A percentile compares a stretch with the other conserved stretches of the same genome.
Evolutionary conservation across 2,888 invertebrate species (phyloP).

Genomic region (Scaptomyza flava): DNA sequence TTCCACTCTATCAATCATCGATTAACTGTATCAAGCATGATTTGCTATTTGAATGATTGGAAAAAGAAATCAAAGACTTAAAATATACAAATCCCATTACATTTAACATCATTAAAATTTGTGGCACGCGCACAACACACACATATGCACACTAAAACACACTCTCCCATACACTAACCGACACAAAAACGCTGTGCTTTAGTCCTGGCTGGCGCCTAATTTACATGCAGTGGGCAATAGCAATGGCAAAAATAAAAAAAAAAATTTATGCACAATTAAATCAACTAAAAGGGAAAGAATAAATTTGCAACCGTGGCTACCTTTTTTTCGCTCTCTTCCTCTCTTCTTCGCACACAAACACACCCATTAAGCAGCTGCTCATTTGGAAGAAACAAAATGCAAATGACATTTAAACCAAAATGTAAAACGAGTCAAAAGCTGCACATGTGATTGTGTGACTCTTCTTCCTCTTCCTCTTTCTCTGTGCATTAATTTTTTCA

Average conservation of each 20-base stretch:
- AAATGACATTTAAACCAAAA: slow-evolving; percentile 72
- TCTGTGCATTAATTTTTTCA: slow-evolving; percentile 35
- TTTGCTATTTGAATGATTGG: slow-evolving; percentile 27
- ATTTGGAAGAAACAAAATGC: slow-evolving; percentile 58
- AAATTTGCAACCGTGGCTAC: slow-evolving; percentile 51
- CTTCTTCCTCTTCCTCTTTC: background rate
- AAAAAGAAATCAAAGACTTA: slow-evolving; percentile 11
- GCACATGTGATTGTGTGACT: slow-evolving; percentile 45
- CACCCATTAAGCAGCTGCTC: slow-evolving; percentile 56
- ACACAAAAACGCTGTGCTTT: slow-evolving; percentile 23
- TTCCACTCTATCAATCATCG: background rate
- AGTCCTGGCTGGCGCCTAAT: slow-evolving; percentile 50
- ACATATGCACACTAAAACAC: slow-evolving; percentile 6
- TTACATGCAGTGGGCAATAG: slow-evolving; percentile 71
- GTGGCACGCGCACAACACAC: slow-evolving; percentile 19
- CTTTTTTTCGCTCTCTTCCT: background rate
- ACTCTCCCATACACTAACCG: background rate
- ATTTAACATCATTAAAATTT: slow-evolving; percentile 45
- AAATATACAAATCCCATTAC: slow-evolving; percentile 41
- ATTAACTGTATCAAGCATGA: slow-evolving; percentile 8
- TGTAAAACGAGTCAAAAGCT: slow-evolving; percentile 34
- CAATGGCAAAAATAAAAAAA: too few relatives aligned
- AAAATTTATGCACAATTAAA: slow-evolving; percentile 81
- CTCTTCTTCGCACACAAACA: slow-evolving; percentile 9
- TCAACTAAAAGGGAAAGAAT: slow-evolving; percentile 75